Conservation (phyloP, 2,888 invertebrate species). For the Apomyelois bistriatella region DNA sequence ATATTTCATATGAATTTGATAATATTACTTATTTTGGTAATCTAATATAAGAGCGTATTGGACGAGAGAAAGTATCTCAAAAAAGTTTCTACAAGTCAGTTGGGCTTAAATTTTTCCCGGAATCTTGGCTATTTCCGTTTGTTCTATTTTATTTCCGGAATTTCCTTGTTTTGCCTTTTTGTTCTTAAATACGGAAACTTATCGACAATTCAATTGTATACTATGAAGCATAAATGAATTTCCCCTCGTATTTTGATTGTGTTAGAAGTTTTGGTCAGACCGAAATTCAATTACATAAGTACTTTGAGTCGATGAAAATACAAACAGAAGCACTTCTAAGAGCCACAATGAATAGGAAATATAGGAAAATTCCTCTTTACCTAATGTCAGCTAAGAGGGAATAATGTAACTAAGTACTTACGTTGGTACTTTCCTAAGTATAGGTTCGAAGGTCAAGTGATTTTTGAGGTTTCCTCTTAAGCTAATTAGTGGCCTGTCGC, state of each 20-base stretch:
- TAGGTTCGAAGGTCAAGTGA: too few species aligned
- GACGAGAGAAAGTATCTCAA: neutral
- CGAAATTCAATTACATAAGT: neutral
- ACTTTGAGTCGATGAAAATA: neutral
- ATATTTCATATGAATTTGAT: too few species aligned
- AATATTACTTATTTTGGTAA: too few species aligned
- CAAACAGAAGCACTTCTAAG: neutral
- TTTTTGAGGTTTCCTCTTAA: too few species aligned
- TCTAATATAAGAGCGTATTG: neutral
- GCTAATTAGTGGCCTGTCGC: too few species aligned
- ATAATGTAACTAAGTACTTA: too few species aligned
- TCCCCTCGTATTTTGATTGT: neutral
- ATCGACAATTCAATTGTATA: conserved; percentile 2
- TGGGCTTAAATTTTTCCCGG: neutral
- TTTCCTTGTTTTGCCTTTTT: neutral
- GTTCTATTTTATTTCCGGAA: neutral
- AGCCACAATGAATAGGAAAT: neutral
- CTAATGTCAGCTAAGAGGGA: too few species aligned
- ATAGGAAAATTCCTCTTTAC: too few species aligned
- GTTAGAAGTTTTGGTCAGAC: neutral
- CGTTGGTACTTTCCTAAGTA: too few species aligned
- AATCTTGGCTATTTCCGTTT: neutral
- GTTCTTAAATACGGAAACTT: neutral
- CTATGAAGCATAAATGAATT: conserved; percentile 1
- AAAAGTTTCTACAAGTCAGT: neutral